Percentiles rank a stretch among this genome's conserved stretches.
These are phyloP conservation scores for Pandemis cinnamomeana DNA, from an alignment of 2,888 invertebrate genomes.

Conservation along the genomic window DNA sequence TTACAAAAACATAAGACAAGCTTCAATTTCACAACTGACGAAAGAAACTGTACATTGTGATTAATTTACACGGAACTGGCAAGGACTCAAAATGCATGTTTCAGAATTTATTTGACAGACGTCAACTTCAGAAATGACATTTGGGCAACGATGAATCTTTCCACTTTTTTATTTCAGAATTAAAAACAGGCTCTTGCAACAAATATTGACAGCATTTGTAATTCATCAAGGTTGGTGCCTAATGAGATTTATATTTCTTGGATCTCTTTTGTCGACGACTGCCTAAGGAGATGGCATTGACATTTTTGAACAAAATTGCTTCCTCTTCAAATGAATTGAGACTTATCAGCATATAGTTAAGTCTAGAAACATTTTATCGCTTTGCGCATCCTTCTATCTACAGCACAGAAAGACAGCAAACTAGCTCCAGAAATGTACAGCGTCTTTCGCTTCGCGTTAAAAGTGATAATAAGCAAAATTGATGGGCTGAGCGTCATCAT, in stretches of 20 bases:
- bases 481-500: constrained; percentile 68
- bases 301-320: too few relatives aligned
- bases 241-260: too few relatives aligned
- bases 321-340: too few relatives aligned
- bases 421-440: constrained; percentile 9
- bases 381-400: background rate
- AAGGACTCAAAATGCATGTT: too few relatives aligned
- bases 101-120: too few relatives aligned
- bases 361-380: background rate
- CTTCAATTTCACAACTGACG: constrained; percentile 14
- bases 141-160: background rate
- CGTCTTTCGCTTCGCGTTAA: constrained; percentile 48
- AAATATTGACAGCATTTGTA: too few relatives aligned
- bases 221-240: too few relatives aligned
- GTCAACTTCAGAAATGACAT: background rate
- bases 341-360: background rate
- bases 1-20: constrained; percentile 53
- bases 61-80: too few relatives aligned
- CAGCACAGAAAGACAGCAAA: background rate
- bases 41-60: constrained; percentile 21
- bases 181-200: too few relatives aligned
- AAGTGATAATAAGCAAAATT: constrained; percentile 82
- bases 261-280: too few relatives aligned
- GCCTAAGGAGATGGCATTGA: too few relatives aligned
- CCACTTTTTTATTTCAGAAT: too few relatives aligned